Base-by-base conservation (phyloP, 2,113 vertebrate genomes). In the Polypterus bichir region DNA sequence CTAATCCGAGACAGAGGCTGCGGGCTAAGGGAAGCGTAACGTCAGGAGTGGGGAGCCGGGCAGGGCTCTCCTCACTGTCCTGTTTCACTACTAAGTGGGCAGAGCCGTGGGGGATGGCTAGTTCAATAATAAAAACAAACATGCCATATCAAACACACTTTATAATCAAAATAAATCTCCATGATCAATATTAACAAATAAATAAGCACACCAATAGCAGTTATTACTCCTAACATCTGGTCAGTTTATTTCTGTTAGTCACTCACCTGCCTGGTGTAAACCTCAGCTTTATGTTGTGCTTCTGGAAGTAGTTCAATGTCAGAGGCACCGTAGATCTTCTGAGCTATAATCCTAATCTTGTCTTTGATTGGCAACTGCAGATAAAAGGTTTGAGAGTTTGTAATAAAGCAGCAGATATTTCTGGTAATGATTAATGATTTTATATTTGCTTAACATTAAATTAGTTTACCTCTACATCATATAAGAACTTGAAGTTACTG, bases 241-340 rank as follows among this genome's bases (percentile, higher is more conserved):
- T 54, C 9, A 11, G 27, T 27, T 27, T 27, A 27, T 27, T 27
- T 27, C 27, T 27, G 27, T 27, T 27, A 27, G 27, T 27, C 4
- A 9, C 77, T 73, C 66, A 97, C 96, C 88, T 98, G 94, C 74
- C 91, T 93, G 61, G 89, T 97, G 83, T 99, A 98, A 64, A 92
- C 71, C 11, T 88, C 76, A 27, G 88, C 89, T 76, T 99, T 99
- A 60, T 83, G 82, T 66, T 92, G 85, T 44, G 95, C 97, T 66
- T 96, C 93, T 0, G 93, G 92, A 48, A 95, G 85, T 1, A 99
- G 86, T 66, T 97, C 93, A 9, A 99, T 77, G 62, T 98, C 90
- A 5, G 86, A 87, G 1, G 97, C 95, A n/a, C 97, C 95, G 0
- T 98, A 99, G 72, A 99, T 88, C 74, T 91, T 93, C 80, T 92